Percentiles rank a stretch among this genome's conserved stretches.
Evolutionary conservation across 1,140 invertebrate genomes (phyloP).

Genomic region (Drosophila parvula): DNA sequence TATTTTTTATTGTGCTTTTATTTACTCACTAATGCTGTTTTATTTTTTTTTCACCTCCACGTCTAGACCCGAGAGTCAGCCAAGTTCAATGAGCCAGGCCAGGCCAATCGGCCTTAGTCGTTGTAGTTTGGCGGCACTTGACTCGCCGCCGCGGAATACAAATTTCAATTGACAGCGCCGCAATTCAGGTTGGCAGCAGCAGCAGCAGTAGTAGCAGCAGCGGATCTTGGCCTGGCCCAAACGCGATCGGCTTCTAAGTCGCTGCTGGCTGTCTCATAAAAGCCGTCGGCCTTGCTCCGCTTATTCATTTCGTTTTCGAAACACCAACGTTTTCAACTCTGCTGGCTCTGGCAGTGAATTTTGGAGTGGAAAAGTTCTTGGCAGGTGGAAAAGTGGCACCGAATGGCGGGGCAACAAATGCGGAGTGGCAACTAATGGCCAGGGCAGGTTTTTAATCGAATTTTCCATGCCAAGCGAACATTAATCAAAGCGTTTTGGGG

Average conservation of each 20-base stretch:
- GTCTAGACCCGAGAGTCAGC: constrained; percentile 39
- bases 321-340: constrained; percentile 33
- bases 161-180: constrained; percentile 59
- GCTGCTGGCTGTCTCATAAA: constrained; percentile 30
- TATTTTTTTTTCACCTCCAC: constrained; percentile 4
- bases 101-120: constrained; percentile 56
- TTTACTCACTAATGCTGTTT: constrained; percentile 25
- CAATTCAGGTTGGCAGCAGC: constrained; percentile 21
- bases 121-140: constrained; percentile 39
- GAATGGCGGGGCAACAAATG: neutral
- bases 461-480: constrained; percentile 31
- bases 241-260: constrained; percentile 22
- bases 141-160: constrained; percentile 46
- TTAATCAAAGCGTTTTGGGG: constrained; percentile 6
- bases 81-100: constrained; percentile 72
- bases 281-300: constrained; percentile 73
- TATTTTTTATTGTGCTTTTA: constrained; percentile 33
- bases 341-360: constrained; percentile 36
- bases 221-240: constrained; percentile 36
- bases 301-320: constrained; percentile 52
- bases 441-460: constrained; percentile 37
- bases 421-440: constrained; percentile 3
- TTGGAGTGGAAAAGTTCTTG: constrained; percentile 47
- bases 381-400: constrained; percentile 20
- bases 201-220: constrained; percentile 6